These are phyloP conservation scores for Vanacampus margaritifer DNA, from an alignment of 2,113 vertebrate genomes.

Conservation along the genomic window DNA sequence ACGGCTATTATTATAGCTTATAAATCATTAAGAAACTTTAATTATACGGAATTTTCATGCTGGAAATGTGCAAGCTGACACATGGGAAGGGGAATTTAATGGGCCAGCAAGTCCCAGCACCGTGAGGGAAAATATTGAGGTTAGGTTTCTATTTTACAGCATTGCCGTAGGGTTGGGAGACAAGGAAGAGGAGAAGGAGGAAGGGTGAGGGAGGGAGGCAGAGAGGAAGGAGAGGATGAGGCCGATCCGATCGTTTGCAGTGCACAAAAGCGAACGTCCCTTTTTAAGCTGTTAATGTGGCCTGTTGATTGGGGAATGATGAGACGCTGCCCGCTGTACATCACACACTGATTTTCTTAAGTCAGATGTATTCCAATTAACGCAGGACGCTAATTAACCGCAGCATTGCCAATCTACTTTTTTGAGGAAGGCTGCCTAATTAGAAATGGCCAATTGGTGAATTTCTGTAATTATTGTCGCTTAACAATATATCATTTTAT, in stretches of 20 bases:
- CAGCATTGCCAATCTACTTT: conserved; percentile 45
- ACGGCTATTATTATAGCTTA: conserved; percentile 81
- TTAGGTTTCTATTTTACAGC: conserved; percentile 79
- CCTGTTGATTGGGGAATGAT: conserved; percentile 56
- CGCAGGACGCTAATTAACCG: conserved; percentile 63
- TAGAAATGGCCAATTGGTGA: conserved; percentile 54
- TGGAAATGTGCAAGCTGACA: conserved; percentile 78
- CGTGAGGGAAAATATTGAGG: conserved; percentile 79
- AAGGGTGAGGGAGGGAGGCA: conserved; percentile 16
- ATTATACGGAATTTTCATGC: conserved; percentile 79
- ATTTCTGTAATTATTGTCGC: conserved; percentile 51
- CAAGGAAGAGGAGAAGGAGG: conserved; percentile 50
- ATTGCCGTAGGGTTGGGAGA: conserved; percentile 68
- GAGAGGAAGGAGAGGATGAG: conserved; percentile 29
- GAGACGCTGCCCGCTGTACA: conserved; percentile 48
- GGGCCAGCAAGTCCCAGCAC: conserved; percentile 80
- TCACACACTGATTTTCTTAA: conserved; percentile 51
- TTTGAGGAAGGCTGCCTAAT: conserved; percentile 53
- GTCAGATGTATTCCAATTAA: conserved; percentile 66
- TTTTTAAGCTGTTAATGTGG: conserved; percentile 45
- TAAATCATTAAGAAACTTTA: conserved; percentile 85
- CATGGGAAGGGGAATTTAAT: conserved; percentile 81
- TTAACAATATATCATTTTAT: conserved; percentile 32
- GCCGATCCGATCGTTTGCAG: conserved; percentile 24
- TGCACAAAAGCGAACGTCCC: conserved; percentile 50